phyloP scores from a whole-genome alignment of 2,113 vertebrate genomes.

The Aix galericulata region DNA sequence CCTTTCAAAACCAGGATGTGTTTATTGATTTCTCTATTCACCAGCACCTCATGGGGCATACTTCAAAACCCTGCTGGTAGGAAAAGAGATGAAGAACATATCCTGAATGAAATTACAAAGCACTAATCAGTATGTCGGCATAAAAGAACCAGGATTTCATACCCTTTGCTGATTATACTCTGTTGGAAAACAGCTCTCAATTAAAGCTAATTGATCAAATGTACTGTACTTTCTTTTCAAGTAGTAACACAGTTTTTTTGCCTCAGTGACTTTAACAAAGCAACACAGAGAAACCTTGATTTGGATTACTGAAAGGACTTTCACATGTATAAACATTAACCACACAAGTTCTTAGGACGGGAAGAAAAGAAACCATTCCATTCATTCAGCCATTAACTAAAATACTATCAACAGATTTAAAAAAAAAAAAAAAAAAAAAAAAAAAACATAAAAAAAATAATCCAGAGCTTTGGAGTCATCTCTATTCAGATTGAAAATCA shows the following conservation, averaged over 20 bases:
- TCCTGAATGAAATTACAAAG: conserved; percentile 47
- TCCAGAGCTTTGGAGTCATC: conserved; percentile 3
- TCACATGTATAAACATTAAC: conserved; percentile 32
- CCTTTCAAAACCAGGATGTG: not conserved
- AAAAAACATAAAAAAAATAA: not conserved
- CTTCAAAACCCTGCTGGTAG: conserved; percentile 13
- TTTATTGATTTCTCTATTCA: conserved; percentile 19
- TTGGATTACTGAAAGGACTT: conserved; percentile 23
- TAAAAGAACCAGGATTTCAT: conserved; percentile 18
- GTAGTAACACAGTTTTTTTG: conserved; percentile 26
- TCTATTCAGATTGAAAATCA: conserved; percentile 13
- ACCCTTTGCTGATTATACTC: conserved; percentile 15
- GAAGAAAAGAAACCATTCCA: not conserved
- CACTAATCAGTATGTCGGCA: conserved; percentile 18
- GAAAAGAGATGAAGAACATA: conserved; percentile 31
- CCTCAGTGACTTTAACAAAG: conserved; percentile 29
- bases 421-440: not conserved
- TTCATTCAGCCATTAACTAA: conserved; percentile 9
- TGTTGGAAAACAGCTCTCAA: conserved; percentile 57
- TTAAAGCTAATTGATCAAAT: conserved; percentile 58
- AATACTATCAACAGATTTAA: conserved; percentile 4
- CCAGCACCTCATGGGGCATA: conserved; percentile 30
- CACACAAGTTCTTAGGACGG: not conserved
- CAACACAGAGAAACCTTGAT: conserved; percentile 5
- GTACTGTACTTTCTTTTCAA: conserved; percentile 44